Evolutionary conservation across 2,797 vertebrate species (phyloP), one percentile per base, ranked within the genome.

Genomic region (Acrocephalus scirpaceus): DNA sequence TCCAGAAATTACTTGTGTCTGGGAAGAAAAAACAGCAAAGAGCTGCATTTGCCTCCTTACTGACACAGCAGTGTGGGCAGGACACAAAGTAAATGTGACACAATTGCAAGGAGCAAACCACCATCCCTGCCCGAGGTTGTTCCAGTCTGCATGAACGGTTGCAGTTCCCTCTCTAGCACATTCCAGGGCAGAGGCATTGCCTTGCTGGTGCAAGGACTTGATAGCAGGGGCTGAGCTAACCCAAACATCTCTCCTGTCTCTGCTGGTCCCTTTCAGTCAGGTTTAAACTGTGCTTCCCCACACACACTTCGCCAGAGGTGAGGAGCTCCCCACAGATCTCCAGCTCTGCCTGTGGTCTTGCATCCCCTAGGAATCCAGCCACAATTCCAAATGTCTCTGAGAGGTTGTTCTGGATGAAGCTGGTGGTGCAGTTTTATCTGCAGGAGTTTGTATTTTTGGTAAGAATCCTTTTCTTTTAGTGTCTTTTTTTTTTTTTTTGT

Each of bases 301-400:
- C 1, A 0, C 1, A 0, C 1, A 1, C 27, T 16, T 53, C 38
- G 27, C 38, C 60, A 91, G 38, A 56, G 32, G 51, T 48, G 40
- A 78, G 71, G 45, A 64, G 25, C 61, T 74, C 57, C 65, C 38
- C 1, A 3, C 65, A 65, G 11, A 53, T 32, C 13, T 16, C 32
- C 29, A 38, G 16, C 25, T 62, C 61, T 81, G 18, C 26, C 34
- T 64, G 5, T 40, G 53, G 19, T 36, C 42, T 67, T 50, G 4
- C 45, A 17, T 26, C 47, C 26, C n/a, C 30, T 66, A 50, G 50
- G 51, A 86, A 34, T 58, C 16, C 58, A 65, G 11, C 32, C n/a
- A 47, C 36, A 36, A 40, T 45, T 51, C 23, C 30, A 90, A 50
- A 36, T 26, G 5, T 69, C 23, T 69, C 38, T 8, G 6, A 42